phyloP scores from a whole-genome alignment of 2,113 vertebrate genomes.

The Passer domesticus region DNA sequence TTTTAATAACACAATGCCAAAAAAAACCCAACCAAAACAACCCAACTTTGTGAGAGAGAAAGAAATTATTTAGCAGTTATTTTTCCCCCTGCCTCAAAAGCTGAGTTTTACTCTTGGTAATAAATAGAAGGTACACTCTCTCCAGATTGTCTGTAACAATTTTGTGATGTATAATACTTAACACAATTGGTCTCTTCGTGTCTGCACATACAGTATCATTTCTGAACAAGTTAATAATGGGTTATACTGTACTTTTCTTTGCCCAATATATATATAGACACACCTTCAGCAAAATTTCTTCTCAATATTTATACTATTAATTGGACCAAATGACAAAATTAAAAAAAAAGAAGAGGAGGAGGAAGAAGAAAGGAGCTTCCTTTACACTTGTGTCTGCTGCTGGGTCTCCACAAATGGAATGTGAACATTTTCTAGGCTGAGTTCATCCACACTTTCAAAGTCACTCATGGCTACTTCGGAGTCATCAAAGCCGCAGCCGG shows the following conservation, averaged over 20 bases:
- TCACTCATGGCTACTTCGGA: constrained; percentile 85
- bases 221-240: constrained; percentile 53
- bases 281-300: constrained; percentile 29
- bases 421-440: constrained; percentile 77
- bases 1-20: constrained; percentile 59
- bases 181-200: neutral
- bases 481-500: constrained; percentile 78
- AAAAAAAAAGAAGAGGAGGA: neutral
- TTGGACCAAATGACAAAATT: constrained; percentile 6
- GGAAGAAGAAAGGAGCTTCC: neutral
- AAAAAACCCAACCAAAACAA: neutral
- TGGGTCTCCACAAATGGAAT: constrained; percentile 83
- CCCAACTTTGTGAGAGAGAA: neutral
- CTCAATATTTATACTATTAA: constrained; percentile 36
- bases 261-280: constrained; percentile 61
- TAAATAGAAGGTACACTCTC: constrained; percentile 42
- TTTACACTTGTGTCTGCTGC: constrained; percentile 93
- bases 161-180: constrained; percentile 1
- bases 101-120: constrained; percentile 23
- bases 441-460: constrained; percentile 87
- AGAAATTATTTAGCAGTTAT: neutral
- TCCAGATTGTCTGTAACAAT: constrained; percentile 48
- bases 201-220: constrained; percentile 54
- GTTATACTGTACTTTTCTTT: constrained; percentile 38
- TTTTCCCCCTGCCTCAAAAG: neutral